These are phyloP conservation scores for Galleria mellonella DNA, from an alignment of 1,140 invertebrate species.

Conservation along the genomic window DNA sequence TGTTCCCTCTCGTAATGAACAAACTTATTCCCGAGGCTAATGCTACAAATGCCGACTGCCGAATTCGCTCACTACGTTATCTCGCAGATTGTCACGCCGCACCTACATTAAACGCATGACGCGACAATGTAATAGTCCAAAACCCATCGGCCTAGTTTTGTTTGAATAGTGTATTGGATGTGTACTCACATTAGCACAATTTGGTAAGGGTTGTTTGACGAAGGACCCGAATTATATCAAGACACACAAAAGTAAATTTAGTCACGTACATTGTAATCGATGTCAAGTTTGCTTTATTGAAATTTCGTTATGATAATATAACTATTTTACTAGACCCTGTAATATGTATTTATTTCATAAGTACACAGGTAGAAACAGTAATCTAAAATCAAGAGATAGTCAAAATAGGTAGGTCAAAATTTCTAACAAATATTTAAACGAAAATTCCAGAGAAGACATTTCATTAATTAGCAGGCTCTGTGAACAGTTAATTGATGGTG, in stretches of 20 bases:
- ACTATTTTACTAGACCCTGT: too few species aligned
- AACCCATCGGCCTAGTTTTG: constrained; percentile 49
- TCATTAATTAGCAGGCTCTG: constrained; percentile 17
- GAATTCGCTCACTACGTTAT: constrained; percentile 58
- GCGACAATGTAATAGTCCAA: constrained; percentile 34
- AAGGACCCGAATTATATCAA: constrained; percentile 49
- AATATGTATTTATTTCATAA: too few species aligned
- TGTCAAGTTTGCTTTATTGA: constrained; percentile 25
- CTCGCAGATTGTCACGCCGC: constrained; percentile 43
- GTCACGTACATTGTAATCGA: constrained; percentile 15
- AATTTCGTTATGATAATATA: too few species aligned
- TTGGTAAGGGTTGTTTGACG: constrained; percentile 44
- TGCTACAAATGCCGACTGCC: constrained; percentile 48
- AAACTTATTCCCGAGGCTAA: constrained; percentile 68
- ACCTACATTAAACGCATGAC: constrained; percentile 22
- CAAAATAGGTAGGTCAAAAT: neutral
- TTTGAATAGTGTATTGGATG: constrained; percentile 52
- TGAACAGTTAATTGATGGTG: constrained; percentile 24
- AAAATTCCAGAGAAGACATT: neutral
- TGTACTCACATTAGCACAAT: constrained; percentile 49
- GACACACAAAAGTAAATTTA: constrained; percentile 17
- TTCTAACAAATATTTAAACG: neutral
- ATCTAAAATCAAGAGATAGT: too few species aligned
- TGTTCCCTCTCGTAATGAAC: constrained; percentile 66
- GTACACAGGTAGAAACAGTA: too few species aligned